phyloP scores from a whole-genome alignment of 2,797 vertebrate species.

The Oophaga sylvatica region DNA sequence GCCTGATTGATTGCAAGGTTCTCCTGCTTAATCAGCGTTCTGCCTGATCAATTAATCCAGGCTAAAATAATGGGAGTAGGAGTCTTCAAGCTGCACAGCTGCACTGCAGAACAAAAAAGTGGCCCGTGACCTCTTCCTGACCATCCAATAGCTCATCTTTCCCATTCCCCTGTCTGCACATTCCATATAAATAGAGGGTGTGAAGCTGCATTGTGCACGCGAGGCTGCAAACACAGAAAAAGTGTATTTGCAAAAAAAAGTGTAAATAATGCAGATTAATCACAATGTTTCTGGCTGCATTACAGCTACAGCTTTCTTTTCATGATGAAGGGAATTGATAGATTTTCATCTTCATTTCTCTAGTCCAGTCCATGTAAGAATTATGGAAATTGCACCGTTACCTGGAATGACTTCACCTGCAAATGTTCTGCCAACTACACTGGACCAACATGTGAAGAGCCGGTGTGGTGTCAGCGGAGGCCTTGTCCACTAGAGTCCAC shows the following conservation, averaged over 20 bases:
- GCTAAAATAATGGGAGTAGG: no score
- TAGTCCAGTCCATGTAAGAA: slow-evolving; percentile 84
- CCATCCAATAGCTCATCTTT: no score
- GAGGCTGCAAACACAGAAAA: no score
- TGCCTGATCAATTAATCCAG: no score
- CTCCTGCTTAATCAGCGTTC: no score
- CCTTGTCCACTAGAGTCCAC: slow-evolving; percentile 79
- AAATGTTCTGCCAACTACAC: slow-evolving; percentile 83
- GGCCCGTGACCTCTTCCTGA: no score
- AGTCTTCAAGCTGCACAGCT: no score
- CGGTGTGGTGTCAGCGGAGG: slow-evolving; percentile 84
- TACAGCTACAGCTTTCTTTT: neutral
- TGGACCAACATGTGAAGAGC: slow-evolving; percentile 83
- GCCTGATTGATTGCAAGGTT: no score
- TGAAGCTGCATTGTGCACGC: no score
- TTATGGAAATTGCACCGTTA: slow-evolving; percentile 83
- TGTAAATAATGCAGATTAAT: neutral
- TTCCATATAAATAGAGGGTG: neutral
- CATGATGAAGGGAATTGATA: neutral
- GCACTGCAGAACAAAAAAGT: no score
- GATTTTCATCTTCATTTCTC: neutral
- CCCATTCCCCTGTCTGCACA: neutral
- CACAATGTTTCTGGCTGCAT: neutral
- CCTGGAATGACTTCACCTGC: slow-evolving; percentile 95
- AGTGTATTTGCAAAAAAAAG: no score